Percentiles rank a stretch among this genome's conserved stretches.
phyloP scores from a whole-genome alignment of 2,888 invertebrate species.

The Chouioia cunea region DNA sequence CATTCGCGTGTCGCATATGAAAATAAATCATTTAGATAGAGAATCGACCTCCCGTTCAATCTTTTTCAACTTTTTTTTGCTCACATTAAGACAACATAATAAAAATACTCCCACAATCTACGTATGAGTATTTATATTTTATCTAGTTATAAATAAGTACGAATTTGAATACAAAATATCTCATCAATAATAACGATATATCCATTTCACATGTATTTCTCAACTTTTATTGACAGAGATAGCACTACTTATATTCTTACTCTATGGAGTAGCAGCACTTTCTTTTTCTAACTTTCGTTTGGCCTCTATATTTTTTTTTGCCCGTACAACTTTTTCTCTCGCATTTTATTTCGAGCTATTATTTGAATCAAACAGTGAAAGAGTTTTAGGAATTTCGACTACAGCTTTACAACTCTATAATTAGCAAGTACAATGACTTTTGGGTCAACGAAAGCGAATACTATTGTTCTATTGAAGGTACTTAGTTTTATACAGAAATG shows the following conservation, averaged over 20 bases:
- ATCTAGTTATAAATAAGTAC: neutral
- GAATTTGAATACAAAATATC: neutral
- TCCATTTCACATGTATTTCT: neutral
- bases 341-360: neutral
- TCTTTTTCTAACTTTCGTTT: slow-evolving; percentile 39
- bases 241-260: neutral
- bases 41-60: too few relatives aligned
- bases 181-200: neutral
- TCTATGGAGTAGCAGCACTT: slow-evolving; percentile 7
- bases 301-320: slow-evolving; percentile 4
- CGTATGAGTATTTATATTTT: too few relatives aligned
- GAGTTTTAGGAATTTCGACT: too few relatives aligned
- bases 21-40: too few relatives aligned
- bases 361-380: neutral
- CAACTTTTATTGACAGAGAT: neutral
- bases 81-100: too few relatives aligned
- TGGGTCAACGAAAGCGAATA: too few relatives aligned
- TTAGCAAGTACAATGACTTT: too few relatives aligned
- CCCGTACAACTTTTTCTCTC: neutral
- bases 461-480: too few relatives aligned
- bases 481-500: too few relatives aligned
- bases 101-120: slow-evolving; percentile 4
- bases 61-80: too few relatives aligned
- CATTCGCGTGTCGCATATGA: too few relatives aligned
- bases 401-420: too few relatives aligned